These are phyloP conservation scores for Epicampocera succincta DNA, from an alignment of 2,888 invertebrate genomes.

Conservation along the genomic window DNA sequence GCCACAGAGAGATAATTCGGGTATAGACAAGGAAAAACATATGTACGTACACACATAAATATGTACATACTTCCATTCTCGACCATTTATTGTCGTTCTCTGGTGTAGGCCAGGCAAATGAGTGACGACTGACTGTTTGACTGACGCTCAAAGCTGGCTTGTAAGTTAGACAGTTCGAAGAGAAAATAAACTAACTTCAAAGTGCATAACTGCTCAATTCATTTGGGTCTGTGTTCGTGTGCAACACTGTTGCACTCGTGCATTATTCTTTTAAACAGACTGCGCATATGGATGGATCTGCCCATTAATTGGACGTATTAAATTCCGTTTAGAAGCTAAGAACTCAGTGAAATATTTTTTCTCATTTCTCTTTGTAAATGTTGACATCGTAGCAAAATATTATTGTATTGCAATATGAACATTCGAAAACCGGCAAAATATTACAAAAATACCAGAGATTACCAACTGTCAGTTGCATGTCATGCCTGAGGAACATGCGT, in stretches of 20 bases:
- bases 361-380: constrained; percentile 41
- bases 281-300: constrained; percentile 54
- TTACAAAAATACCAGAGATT: constrained; percentile 80
- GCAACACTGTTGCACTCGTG: constrained; percentile 72
- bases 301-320: constrained; percentile 14
- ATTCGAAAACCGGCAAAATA: constrained; percentile 58
- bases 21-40: no score
- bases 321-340: not conserved
- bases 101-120: constrained; percentile 21
- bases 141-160: constrained; percentile 34
- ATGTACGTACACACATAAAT: no score
- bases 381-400: constrained; percentile 68
- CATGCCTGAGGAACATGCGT: constrained; percentile 80
- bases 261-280: constrained; percentile 38
- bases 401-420: constrained; percentile 62
- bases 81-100: no score
- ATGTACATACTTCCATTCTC: no score
- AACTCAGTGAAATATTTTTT: constrained; percentile 17
- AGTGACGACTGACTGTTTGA: constrained; percentile 15
- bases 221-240: constrained; percentile 71
- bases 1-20: no score
- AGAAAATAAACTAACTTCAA: constrained; percentile 69
- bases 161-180: constrained; percentile 43
- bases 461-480: constrained; percentile 81
- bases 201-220: constrained; percentile 77